Evolutionary conservation across 1,140 invertebrate genomes (phyloP), one percentile per base, ranked within the genome.

Genomic region (Phthorimaea operculella): DNA sequence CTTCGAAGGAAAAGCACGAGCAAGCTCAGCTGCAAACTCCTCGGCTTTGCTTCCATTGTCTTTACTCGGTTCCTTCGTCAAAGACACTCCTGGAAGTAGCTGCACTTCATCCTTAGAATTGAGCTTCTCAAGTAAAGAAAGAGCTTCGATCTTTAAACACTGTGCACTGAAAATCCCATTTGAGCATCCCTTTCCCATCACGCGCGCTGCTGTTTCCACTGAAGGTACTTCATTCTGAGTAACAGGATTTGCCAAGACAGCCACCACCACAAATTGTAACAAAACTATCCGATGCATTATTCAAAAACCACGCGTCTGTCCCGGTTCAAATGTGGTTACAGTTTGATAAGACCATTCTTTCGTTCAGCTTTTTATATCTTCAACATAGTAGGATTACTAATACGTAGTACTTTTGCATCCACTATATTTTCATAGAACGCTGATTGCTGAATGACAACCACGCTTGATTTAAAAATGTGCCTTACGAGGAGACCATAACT

Each of bases 141-240:
- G 90, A n/a, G 94, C 89, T 76, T 94, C 92, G 49, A 95, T 83
- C 73, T 94, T 94, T 11, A 94, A 78, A 67, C 93, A 95, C 28
- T 91, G 92, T 7, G 89, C 85, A 77, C 91, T 93, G 63, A 93
- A 93, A 0, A 89, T 87, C 6, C 89, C 90, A 10, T 65, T 74
- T 16, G 87, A 81, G 66, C 93, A 94, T 63, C 92, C 90, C 62
- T 88, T 90, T 9, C 70, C 67, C 58, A 85, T 63, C 0, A 70
- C 61, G 53, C 78, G 65, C 0, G 72, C 74, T 10, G 76, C 67
- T 6, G 63, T 64, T 58, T 80, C 78, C 6, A 72, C 45, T 3
- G 66, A 56, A 0, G 64, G 63, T 58, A 54, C 12, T 7, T 52
- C 36, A 33, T 68, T 66, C 12, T 53, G 44, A 7, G 62, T 53